Evolutionary conservation across 2,888 invertebrate species (phyloP).

Genomic region (Sphinx pinastri): DNA sequence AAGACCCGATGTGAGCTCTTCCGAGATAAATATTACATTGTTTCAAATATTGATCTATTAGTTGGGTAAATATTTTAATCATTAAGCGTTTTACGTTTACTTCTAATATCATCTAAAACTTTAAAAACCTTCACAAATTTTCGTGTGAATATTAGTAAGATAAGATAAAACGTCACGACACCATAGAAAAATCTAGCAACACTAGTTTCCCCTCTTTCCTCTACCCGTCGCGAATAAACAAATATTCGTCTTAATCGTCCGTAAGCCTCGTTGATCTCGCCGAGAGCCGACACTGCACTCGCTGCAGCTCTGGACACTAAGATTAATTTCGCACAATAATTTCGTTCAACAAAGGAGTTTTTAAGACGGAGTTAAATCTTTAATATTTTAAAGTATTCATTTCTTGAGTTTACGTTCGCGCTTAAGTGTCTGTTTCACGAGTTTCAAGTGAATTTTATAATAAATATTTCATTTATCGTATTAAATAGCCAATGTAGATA

Average conservation of each 20-base stretch:
- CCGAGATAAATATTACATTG: too few species aligned
- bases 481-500: too few species aligned
- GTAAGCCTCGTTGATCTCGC: not conserved
- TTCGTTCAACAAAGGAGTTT: not conserved
- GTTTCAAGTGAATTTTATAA: too few species aligned
- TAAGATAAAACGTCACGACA: too few species aligned
- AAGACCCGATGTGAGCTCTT: too few species aligned
- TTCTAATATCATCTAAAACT: too few species aligned
- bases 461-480: too few species aligned
- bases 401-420: not conserved
- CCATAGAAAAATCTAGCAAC: not conserved
- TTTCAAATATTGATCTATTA: too few species aligned
- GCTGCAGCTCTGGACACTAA: not conserved
- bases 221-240: not conserved
- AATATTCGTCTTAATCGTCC: not conserved
- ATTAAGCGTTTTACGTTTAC: too few species aligned
- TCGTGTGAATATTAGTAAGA: too few species aligned
- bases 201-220: not conserved
- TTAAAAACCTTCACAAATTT: too few species aligned
- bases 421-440: not conserved
- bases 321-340: not conserved
- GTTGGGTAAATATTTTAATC: too few species aligned
- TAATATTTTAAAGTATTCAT: not conserved
- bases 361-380: not conserved
- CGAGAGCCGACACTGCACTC: not conserved